Evolutionary conservation across 37 sponge, comb jelly and placozoan species (phyloP), one percentile per base, ranked within the genome.

Genomic region (Eunapius fragilis): DNA sequence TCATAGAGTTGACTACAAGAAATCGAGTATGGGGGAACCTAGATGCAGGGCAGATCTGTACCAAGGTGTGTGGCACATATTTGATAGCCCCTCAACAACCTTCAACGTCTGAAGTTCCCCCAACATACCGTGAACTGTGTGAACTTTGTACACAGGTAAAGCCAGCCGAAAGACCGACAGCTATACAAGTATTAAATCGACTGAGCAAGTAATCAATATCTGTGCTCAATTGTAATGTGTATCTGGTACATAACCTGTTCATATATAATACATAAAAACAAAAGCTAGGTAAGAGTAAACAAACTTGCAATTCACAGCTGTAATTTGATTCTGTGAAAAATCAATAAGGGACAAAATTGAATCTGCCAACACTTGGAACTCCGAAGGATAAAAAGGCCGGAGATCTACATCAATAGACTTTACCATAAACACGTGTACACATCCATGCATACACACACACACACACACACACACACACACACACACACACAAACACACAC

Each of bases 1-100:
- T 30, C 2, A 77, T 85, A 22, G 78, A 85, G 47, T 38, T 85
- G 37, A 77, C 70, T 77, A 79, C 71, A 13, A 14, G 47, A 31
- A 67, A 37, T 2, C 69, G 38, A 28, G 86, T 77, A n/a, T 85
- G 78, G 78, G 47, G 70, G 13, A 78, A 38, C 0, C 38, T 85
- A 34, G 41, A 76, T 76, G 70, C 10, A 22, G 28, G 31, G 14
- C 26, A 49, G 14, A 84, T 84, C 3, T 9, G 3, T 41, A 6
- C 41, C 41, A 41, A 41, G 6, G 41, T 41, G 41, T 41, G 41
- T 6, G 41, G 41, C 41, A 41, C 41, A 41, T 41, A 41, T 6
- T 9, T 6, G 41, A 41, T 41, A 41, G 41, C 41, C 41, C 41
- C 41, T 41, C 41, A 41, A 41, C 41, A 3, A 41, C 41, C 41